A percentile compares a stretch with the other conserved stretches of the same genome.
Evolutionary conservation across 2,888 invertebrate species (phyloP).

Genomic region (Epiblema foenella): DNA sequence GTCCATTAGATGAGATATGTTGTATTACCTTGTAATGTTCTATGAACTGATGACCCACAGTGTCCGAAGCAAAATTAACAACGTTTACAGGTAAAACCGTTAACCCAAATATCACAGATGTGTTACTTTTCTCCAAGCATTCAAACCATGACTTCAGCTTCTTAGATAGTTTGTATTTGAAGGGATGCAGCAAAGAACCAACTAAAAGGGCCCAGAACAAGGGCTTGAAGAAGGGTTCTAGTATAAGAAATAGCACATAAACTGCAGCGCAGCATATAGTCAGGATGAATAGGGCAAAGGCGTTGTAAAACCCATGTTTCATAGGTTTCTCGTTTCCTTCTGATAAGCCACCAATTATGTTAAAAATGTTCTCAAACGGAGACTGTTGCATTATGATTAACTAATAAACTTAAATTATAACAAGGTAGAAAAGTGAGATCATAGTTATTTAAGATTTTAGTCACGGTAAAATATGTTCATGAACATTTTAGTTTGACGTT

Average conservation of each 20-base stretch:
- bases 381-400: slow-evolving; percentile 78
- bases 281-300: slow-evolving; percentile 91
- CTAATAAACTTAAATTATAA: slow-evolving; percentile 43
- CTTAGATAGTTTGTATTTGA: slow-evolving; percentile 92
- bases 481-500: slow-evolving; percentile 36
- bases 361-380: slow-evolving; percentile 88
- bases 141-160: slow-evolving; percentile 92
- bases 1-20: background rate
- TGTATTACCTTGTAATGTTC: slow-evolving; percentile 84
- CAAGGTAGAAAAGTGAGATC: slow-evolving; percentile 59
- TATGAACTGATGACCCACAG: slow-evolving; percentile 88
- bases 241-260: slow-evolving; percentile 92
- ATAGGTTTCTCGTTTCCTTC: slow-evolving; percentile 94
- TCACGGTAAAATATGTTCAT: slow-evolving; percentile 23
- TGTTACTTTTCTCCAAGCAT: slow-evolving; percentile 87
- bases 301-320: slow-evolving; percentile 96
- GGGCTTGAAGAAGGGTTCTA: slow-evolving; percentile 97
- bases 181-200: slow-evolving; percentile 98
- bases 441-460: slow-evolving; percentile 57
- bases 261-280: slow-evolving; percentile 88
- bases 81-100: slow-evolving; percentile 90
- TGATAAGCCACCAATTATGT: slow-evolving; percentile 87
- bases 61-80: slow-evolving; percentile 90
- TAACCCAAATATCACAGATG: slow-evolving; percentile 86
- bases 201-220: slow-evolving; percentile 97